These are phyloP conservation scores for Terrapene triunguis DNA, from an alignment of 2,113 vertebrate genomes.

Conservation along the genomic window DNA sequence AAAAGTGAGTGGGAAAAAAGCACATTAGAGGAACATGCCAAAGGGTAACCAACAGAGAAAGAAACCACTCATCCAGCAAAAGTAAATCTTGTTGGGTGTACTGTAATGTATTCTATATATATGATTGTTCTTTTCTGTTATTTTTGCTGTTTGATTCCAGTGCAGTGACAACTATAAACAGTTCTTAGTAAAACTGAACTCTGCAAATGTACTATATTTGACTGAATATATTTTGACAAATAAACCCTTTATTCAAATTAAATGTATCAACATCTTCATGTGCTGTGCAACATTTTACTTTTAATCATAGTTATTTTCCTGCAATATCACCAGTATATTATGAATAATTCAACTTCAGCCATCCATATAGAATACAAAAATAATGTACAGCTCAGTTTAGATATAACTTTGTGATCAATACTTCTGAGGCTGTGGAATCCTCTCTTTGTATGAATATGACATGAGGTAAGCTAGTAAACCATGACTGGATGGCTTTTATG, in stretches of 20 bases:
- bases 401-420: not conserved
- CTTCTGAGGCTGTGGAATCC: not conserved
- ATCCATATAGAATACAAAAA: conserved; percentile 12
- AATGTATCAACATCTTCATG: not conserved
- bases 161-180: not conserved
- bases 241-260: not conserved
- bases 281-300: not conserved
- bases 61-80: conserved; percentile 40
- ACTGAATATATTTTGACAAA: conserved; percentile 10
- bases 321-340: not conserved
- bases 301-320: not conserved
- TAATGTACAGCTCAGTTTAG: conserved; percentile 22
- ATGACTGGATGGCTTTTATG: not conserved
- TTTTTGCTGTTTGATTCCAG: conserved; percentile 26
- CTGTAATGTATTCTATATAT: not conserved
- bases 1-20: not conserved
- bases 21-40: conserved; percentile 19
- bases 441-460: not conserved
- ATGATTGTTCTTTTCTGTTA: not conserved
- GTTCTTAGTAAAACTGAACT: not conserved
- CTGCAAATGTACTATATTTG: conserved; percentile 7
- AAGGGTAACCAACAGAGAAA: conserved; percentile 47
- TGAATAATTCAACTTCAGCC: not conserved
- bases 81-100: not conserved
- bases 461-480: conserved; percentile 2